Base-by-base conservation (phyloP, 2,113 vertebrate genomes). In the zebrafish (Danio rerio) region DNA sequence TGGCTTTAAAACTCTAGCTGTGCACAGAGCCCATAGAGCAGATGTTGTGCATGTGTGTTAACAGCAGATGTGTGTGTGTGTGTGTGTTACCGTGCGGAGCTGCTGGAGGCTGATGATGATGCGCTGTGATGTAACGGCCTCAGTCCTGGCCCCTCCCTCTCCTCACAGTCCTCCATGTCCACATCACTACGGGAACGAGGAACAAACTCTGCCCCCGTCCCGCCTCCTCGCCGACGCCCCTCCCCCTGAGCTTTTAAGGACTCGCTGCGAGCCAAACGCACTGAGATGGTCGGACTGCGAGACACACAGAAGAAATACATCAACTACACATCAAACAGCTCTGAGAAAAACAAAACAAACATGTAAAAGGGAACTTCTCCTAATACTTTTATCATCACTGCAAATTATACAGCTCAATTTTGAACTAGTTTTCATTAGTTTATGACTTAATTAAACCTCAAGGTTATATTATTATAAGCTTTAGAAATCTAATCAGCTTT, bases 171-270 rank as follows among this genome's bases (percentile, higher is more conserved):
- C 0, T 98, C 97, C 96, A 98, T 97, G 86, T 98, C 97, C 56
- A 98, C 96, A 0, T 98, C 95, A 0, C 97, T 98, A 0, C 96
- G 96, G 5, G 96, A 98, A 0, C 96, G 95, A 0, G 97, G 96
- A 5, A 98, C 97, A 0, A 94, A 95, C 84, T 97, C 96, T 0
- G 87, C 89, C 12, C 92, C 93, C 0, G 95, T 10, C 6, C 74
- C 55, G 0, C 53, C 82, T 12, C 92, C 92, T 13, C 93, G 93
- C 2, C 94, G 93, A 0, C 96, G 95, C 20, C 96, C 91, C 88
- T 98, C 97, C 5, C 97, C 97, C 55, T 96, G 95, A 1, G 96
- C 96, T 84, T 98, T 98, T 74, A 98, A 55, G 43, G 96, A 98
- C 91, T 97, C 97, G 0, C 96, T 98, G 50, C 97, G 96, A 47